phyloP scores from a whole-genome alignment of 2,888 invertebrate genomes.

The Oxycera nigricornis region DNA sequence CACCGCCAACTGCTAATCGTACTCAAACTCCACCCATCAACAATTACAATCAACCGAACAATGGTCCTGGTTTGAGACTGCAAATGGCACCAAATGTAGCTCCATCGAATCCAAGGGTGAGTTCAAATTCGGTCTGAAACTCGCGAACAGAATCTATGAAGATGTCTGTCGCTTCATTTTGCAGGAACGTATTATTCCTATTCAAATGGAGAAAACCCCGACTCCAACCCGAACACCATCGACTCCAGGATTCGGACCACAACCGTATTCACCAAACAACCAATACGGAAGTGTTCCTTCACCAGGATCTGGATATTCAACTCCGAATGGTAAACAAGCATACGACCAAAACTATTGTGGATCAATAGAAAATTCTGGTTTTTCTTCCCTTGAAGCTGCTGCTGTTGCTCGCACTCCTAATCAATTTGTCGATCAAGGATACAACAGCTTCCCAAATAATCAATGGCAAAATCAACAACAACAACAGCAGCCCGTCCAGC shows the following conservation, averaged over 20 bases:
- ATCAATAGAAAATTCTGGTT: no score
- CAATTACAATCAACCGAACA: not conserved
- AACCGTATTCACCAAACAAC: constrained; percentile 54
- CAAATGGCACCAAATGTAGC: constrained; percentile 31
- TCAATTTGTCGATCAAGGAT: constrained; percentile 63
- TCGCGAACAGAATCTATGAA: no score
- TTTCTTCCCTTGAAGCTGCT: not conserved
- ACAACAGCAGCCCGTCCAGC: constrained; percentile 58
- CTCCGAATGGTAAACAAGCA: constrained; percentile 50
- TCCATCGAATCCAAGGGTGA: constrained; percentile 45
- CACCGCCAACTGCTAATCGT: constrained; percentile 46
- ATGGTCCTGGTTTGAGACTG: constrained; percentile 30
- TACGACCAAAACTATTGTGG: no score
- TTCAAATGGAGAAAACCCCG: constrained; percentile 57
- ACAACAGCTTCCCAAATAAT: constrained; percentile 56
- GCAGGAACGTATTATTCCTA: constrained; percentile 61
- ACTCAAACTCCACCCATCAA: constrained; percentile 38
- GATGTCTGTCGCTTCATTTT: constrained; percentile 39
- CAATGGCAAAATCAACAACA: constrained; percentile 52
- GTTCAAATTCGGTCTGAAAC: not conserved
- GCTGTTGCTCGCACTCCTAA: constrained; percentile 60
- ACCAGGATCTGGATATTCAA: constrained; percentile 46
- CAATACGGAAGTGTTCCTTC: constrained; percentile 50
- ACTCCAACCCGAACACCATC: constrained; percentile 50
- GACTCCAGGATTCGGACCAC: constrained; percentile 53